Evolutionary conservation across 2,113 vertebrate species (phyloP).

Genomic region (Neodon shergylaensis): DNA sequence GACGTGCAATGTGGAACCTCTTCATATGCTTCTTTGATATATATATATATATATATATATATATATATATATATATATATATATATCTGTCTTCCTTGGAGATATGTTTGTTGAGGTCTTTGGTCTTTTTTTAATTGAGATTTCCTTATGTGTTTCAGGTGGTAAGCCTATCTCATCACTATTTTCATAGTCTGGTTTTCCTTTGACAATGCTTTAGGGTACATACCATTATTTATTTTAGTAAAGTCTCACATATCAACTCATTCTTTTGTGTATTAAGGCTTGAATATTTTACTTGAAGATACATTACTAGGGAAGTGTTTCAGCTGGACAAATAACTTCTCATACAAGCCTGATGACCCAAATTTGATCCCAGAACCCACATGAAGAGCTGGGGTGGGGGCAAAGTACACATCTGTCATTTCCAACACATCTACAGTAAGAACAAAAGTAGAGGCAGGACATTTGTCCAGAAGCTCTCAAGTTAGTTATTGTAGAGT

Average conservation of each 20-base stretch:
- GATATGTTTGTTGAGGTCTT: not conserved
- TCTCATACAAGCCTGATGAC: not conserved
- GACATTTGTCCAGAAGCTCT: not conserved
- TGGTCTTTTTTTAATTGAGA: not conserved
- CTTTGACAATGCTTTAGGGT: not conserved
- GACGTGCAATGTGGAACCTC: not conserved
- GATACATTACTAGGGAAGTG: not conserved
- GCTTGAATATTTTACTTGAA: not conserved
- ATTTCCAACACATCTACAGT: not conserved
- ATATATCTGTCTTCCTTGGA: not conserved
- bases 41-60: no score
- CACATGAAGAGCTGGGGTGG: not conserved
- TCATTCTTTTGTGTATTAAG: not conserved
- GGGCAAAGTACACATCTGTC: not conserved
- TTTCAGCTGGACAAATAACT: not conserved
- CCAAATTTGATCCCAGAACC: not conserved
- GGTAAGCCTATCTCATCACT: not conserved
- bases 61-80: not conserved
- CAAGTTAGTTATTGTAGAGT: not conserved
- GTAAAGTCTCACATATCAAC: not conserved
- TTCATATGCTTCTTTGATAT: not conserved
- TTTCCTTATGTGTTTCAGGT: not conserved
- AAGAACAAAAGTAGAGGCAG: not conserved
- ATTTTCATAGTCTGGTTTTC: not conserved
- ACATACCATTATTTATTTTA: not conserved